phyloP scores from a whole-genome alignment of 2,113 vertebrate species.

The Sterrhoptilus dennistouni region DNA sequence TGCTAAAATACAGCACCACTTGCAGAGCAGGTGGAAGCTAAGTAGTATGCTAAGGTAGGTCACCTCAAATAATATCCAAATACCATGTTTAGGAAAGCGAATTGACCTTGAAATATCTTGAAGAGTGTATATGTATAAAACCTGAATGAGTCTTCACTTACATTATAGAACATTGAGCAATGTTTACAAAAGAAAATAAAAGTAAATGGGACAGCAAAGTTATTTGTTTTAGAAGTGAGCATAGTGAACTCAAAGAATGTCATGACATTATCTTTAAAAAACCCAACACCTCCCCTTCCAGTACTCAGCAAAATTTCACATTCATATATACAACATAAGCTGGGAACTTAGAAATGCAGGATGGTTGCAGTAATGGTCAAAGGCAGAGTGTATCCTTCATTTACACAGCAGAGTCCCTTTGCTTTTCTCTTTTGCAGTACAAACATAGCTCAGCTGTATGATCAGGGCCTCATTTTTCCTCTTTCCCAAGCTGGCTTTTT shows the following conservation, averaged over 20 bases:
- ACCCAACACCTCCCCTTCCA: accelerated
- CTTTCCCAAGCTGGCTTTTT: neutral
- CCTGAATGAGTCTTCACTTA: neutral
- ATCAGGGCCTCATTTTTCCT: neutral
- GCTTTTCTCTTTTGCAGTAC: neutral
- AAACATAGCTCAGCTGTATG: neutral
- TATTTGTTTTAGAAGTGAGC: neutral
- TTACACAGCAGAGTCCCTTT: neutral
- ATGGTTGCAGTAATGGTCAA: neutral
- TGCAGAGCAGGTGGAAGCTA: neutral
- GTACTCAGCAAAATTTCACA: neutral
- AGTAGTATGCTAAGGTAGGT: neutral
- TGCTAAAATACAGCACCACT: neutral
- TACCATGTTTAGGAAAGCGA: neutral
- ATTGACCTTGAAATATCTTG: neutral
- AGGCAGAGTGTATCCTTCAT: neutral
- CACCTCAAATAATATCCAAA: neutral
- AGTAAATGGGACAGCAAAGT: neutral
- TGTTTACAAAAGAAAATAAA: neutral
- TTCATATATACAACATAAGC: neutral
- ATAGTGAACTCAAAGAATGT: neutral
- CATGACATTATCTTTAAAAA: neutral
- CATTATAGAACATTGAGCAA: neutral
- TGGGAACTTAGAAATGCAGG: neutral
- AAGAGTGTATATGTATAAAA: neutral